Evolutionary conservation across 2,797 vertebrate genomes (phyloP).

Genomic region (Monodelphis domestica): DNA sequence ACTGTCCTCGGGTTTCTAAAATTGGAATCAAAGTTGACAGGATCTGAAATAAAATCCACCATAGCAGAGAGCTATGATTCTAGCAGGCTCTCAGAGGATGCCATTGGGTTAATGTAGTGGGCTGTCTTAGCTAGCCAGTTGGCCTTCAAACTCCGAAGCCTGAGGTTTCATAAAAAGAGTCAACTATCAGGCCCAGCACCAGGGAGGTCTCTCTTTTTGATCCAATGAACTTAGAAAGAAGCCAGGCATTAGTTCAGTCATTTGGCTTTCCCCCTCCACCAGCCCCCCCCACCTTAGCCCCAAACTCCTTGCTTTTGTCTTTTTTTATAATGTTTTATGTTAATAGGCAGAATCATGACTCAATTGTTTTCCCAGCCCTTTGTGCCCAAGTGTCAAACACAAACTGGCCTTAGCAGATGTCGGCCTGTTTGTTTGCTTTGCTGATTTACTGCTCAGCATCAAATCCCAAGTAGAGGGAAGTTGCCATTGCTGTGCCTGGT

Average conservation of each 20-base stretch:
- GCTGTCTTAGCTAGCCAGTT: neutral
- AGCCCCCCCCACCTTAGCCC: neutral
- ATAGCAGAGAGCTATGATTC: neutral
- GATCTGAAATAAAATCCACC: neutral
- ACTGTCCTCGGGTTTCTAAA: neutral
- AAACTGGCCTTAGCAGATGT: neutral
- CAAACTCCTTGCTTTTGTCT: neutral
- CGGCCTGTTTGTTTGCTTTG: neutral
- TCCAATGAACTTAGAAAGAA: neutral
- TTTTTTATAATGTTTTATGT: neutral
- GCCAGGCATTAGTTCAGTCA: neutral
- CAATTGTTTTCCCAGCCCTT: neutral
- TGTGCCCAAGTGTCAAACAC: neutral
- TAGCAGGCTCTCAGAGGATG: neutral
- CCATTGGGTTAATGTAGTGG: neutral
- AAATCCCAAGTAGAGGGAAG: neutral
- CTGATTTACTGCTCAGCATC: neutral
- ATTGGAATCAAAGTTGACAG: neutral
- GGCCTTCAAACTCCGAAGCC: neutral
- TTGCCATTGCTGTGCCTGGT: neutral
- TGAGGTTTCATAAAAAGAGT: neutral
- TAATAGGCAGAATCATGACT: neutral
- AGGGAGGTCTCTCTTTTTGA: neutral
- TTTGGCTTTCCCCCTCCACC: neutral
- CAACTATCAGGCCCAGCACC: neutral